Conservation (phyloP, 2,113 vertebrate genomes). For the Halichoeres trimaculatus region DNA sequence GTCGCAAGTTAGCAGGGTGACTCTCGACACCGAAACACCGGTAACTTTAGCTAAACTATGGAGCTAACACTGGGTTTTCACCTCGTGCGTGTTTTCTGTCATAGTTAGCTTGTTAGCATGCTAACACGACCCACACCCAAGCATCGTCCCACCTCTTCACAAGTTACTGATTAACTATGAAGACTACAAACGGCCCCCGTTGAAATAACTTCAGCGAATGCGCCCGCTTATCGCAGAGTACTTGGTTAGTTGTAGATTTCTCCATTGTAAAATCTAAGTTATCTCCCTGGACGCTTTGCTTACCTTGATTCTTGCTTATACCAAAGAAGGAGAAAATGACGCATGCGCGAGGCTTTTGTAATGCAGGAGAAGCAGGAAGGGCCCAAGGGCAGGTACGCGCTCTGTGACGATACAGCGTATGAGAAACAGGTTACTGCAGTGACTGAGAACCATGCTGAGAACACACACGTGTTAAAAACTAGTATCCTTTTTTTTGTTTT, state of each 20-base stretch:
- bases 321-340: slow-evolving; percentile 54
- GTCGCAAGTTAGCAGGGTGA: background rate
- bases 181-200: background rate
- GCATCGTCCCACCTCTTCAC: background rate
- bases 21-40: background rate
- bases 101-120: slow-evolving; percentile 23
- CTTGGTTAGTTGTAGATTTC: rapidly evolving
- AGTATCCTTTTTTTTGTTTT: too few species aligned
- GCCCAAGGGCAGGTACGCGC: slow-evolving; percentile 45
- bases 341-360: slow-evolving; percentile 76
- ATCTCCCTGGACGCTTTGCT: slow-evolving; percentile 33
- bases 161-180: slow-evolving; percentile 4
- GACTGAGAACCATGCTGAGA: too few species aligned
- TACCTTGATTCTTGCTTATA: slow-evolving; percentile 62
- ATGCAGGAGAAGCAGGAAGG: slow-evolving; percentile 56
- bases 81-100: slow-evolving; percentile 2
- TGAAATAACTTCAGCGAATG: background rate
- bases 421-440: too few species aligned
- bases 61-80: slow-evolving; percentile 14
- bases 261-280: background rate
- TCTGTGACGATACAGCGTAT: background rate
- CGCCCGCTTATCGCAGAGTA: background rate
- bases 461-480: too few species aligned
- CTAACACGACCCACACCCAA: slow-evolving; percentile 12
- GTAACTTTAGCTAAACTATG: background rate